Percentiles rank a stretch among this genome's conserved stretches.
These are phyloP conservation scores for Leuciscus idus DNA, from an alignment of 2,113 vertebrate genomes.

Conservation along the genomic window DNA sequence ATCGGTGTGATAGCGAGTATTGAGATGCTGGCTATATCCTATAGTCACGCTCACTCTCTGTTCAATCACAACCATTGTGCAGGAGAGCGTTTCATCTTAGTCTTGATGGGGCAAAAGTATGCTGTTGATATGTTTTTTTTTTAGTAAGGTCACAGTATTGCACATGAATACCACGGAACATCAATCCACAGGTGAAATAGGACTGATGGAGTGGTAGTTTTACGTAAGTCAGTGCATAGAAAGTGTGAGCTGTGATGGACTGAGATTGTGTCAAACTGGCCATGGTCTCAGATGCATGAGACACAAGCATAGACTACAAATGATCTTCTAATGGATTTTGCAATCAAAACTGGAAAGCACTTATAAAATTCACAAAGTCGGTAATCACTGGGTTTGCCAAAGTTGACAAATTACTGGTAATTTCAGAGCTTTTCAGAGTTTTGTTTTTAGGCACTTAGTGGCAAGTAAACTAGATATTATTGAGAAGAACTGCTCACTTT, in stretches of 20 bases:
- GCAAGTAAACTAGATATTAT: not conserved
- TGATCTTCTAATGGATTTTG: not conserved
- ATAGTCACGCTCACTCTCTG: not conserved
- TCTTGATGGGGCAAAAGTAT: not conserved
- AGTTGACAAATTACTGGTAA: not conserved
- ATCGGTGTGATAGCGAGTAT: not conserved
- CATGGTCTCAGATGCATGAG: too few relatives aligned
- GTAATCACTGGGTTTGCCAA: not conserved
- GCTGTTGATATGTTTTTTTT: not conserved
- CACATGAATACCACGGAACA: not conserved
- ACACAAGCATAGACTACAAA: not conserved
- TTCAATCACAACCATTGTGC: not conserved
- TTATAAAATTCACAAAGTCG: not conserved
- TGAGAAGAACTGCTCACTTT: not conserved
- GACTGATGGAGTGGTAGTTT: not conserved
- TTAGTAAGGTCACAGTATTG: not conserved
- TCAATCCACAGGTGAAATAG: not conserved
- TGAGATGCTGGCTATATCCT: not conserved
- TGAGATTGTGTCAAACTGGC: not conserved
- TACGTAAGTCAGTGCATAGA: not conserved
- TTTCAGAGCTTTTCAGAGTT: not conserved
- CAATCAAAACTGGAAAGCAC: not conserved
- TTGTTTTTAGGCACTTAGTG: not conserved
- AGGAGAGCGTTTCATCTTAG: not conserved
- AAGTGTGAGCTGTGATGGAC: not conserved